Base-by-base conservation (phyloP, 2,797 vertebrate genomes). In the Telmatherina bonti region DNA sequence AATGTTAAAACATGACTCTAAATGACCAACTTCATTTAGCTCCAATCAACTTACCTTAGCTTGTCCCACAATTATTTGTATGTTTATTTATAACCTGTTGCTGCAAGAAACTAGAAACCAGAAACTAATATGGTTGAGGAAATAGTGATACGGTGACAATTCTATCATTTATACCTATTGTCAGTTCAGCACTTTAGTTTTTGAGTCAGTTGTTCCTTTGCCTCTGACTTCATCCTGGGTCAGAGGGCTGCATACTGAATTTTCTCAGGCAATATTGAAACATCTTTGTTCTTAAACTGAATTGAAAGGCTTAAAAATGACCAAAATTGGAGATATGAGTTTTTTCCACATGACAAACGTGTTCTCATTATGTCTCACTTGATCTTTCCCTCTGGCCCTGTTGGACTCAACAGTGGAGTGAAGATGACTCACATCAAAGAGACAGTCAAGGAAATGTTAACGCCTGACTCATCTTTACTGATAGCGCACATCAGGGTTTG, bases 361-460 rank as follows among this genome's bases (percentile, higher is more conserved):
- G 88, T 77, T 89, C 87, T 89, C 84, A 86, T 89, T 87, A 85
- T 57, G 88, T 90, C 87, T 82, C 58, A 74, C 73, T 83, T 66
- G 61, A 89, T 90, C 82, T 83, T 72, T 52, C 68, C 87, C 80
- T 64, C 35, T 7, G 70, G 15, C 77, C 68, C 49, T 79, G 70
- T 67, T 77, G 76, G 73, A 84, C 79, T 79, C 65, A 71, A 77
- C 66, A 27, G 79, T 79, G 81, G 67, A 82, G 75, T 53, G 78
- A 82, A 79, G 76, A 85, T 88, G 86, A 89, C 70, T 88, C 84
- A 83, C 77, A 81, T 85, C 79, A 83, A 80, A 82, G 83, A 88
- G 70, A 86, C 76, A 76, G 77, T 89, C 71, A 60, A 72, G 74
- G 72, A 85, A 81, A 89, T 35, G 85, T 85, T 83, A 81, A 85